Evolutionary conservation across 2,113 vertebrate genomes (phyloP).

Genomic region (Pseudonaja textilis): DNA sequence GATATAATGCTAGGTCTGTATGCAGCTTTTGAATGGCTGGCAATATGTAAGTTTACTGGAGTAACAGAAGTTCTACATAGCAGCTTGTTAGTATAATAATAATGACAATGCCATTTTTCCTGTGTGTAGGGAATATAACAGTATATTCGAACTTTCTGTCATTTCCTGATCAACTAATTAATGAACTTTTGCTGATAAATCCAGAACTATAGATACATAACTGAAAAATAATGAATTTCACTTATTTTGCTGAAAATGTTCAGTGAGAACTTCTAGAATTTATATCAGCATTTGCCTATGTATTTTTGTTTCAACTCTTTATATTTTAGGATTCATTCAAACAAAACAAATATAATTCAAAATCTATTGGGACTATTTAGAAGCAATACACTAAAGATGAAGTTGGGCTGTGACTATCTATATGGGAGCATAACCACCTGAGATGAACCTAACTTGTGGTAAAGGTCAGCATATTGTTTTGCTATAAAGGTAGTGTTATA

Average conservation of each 20-base stretch:
- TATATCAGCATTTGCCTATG: slow-evolving; percentile 10
- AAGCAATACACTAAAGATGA: background rate
- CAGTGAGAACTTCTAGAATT: background rate
- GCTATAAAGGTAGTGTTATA: background rate
- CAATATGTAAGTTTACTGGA: slow-evolving; percentile 25
- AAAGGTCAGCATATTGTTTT: background rate
- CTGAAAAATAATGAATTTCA: background rate
- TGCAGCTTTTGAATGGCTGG: slow-evolving; percentile 22
- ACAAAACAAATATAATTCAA: background rate
- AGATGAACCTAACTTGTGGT: background rate
- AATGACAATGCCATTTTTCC: background rate
- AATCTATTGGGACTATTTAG: background rate
- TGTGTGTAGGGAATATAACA: background rate
- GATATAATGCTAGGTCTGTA: background rate
- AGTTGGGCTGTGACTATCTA: background rate
- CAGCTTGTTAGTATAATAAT: background rate
- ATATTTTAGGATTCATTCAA: background rate
- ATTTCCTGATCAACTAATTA: slow-evolving; percentile 42
- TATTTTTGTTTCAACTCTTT: background rate
- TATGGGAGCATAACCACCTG: background rate
- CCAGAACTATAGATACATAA: slow-evolving; percentile 25
- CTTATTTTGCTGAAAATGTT: background rate
- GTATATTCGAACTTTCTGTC: background rate
- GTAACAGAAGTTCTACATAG: background rate
- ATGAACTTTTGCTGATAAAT: slow-evolving; percentile 42